Percentiles rank a stretch among this genome's conserved stretches.
Conservation (phyloP, 1,140 invertebrate species). For the Copidosoma floridanum region DNA sequence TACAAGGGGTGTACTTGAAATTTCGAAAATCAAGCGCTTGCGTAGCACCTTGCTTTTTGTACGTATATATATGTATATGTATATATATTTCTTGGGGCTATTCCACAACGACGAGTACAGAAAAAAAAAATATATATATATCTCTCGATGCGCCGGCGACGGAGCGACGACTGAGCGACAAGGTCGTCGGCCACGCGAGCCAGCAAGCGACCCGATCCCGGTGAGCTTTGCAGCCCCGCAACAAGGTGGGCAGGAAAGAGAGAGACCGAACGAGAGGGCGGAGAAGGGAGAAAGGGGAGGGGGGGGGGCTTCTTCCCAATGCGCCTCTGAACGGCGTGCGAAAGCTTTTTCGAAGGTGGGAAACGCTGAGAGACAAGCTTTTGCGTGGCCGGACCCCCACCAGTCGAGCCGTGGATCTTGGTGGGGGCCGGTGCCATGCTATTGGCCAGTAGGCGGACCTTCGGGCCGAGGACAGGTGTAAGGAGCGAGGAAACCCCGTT, state of each 20-base stretch:
- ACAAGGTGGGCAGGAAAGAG: conserved; percentile 14
- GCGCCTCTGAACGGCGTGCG: conserved; percentile 20
- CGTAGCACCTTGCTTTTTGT: conserved; percentile 7
- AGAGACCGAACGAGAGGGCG: conserved; percentile 2
- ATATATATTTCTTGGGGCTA: not conserved
- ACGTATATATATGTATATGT: not conserved
- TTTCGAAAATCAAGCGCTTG: too few relatives aligned
- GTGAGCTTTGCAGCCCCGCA: conserved; percentile 14
- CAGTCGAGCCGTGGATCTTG: not conserved
- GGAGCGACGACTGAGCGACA: conserved; percentile 18
- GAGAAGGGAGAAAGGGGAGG: conserved; percentile 22
- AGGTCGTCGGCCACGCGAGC: conserved; percentile 26
- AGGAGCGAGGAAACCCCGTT: not conserved
- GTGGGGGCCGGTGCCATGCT: not conserved
- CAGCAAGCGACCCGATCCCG: not conserved
- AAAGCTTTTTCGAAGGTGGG: conserved; percentile 30
- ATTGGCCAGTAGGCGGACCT: conserved; percentile 20
- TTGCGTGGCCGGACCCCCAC: not conserved
- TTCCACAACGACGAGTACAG: not conserved
- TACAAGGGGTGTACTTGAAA: too few relatives aligned
- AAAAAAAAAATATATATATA: not conserved
- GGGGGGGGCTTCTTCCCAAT: too few relatives aligned
- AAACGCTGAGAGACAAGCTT: conserved; percentile 27
- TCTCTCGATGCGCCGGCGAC: conserved; percentile 13
- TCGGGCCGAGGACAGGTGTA: conserved; percentile 3